Base-by-base conservation (phyloP, 2,113 vertebrate species). In the Cyprinus carpio region DNA sequence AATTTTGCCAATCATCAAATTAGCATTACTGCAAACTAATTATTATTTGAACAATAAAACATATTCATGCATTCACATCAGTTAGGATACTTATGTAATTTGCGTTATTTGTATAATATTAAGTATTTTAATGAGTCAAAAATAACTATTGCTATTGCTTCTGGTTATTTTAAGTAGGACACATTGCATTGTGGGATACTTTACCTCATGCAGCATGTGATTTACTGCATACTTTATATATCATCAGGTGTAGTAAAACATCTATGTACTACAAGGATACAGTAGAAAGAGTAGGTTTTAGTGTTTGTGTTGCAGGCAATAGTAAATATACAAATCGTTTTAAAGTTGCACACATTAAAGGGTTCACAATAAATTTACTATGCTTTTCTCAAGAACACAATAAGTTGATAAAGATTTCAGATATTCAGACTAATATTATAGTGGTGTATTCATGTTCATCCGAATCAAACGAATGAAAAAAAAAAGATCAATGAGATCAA, bases 401-500 rank as follows among this genome's bases (percentile, higher is more conserved):
- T n/a, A 49, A 18, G 72, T 46, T 46, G 43, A 46, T 46, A 46
- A 46, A 46, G 43, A 71, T 40, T 71, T 71, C 40, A 46, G 72
- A 16, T 27, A 9, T 16, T 54, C 51, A 54, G 51, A 54, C 15
- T 54, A 16, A n/a, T 15, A 67, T 31, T 27, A 67, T 31, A 67
- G 64, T 27, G 12, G n/a, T 49, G 37, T 27, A 16, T 49, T 16
- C n/a, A 49, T 25, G 72, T 49, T 40, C 23, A n/a, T 40, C 34
- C 4, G 10, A 72, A 40, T 72, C 69, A 75, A 75, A 49, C 6
- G 6, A 27, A 27, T 4, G 25, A 75, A 49, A 75, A 25, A 7
- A 46, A 75, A 49, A 75, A 75, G 40, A 75, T 75, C 72, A 75
- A 46, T 75, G 43, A 27, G 5, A 46, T 40, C 37, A 40, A 43